Evolutionary conservation across 2,888 invertebrate genomes (phyloP).

Genomic region (Dynastes tityus): DNA sequence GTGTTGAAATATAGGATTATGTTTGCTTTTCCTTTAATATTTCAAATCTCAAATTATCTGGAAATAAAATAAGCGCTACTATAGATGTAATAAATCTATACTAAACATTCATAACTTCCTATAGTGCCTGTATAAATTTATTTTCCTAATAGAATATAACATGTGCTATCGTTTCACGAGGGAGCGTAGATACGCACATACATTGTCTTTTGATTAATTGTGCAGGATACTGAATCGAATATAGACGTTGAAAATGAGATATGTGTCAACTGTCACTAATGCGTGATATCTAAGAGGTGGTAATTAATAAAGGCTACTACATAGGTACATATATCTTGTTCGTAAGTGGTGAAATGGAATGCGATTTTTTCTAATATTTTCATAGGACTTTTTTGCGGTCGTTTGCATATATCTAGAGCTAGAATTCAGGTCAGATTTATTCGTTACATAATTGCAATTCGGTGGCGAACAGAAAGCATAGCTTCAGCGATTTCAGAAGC

Average conservation of each 20-base stretch:
- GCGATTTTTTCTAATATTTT: no score
- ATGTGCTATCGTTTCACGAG: no score
- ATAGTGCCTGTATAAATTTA: no score
- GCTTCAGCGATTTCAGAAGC: no score
- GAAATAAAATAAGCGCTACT: no score
- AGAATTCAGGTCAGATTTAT: not conserved
- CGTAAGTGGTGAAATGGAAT: no score
- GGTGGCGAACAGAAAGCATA: not conserved
- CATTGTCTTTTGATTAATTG: not conserved
- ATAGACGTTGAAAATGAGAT: not conserved
- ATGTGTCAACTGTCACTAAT: not conserved
- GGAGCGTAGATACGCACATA: not conserved
- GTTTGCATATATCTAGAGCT: not conserved
- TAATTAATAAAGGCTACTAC: conserved; percentile 3
- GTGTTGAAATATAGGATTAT: no score
- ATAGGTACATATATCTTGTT: not conserved
- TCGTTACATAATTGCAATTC: not conserved
- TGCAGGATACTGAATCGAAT: not conserved
- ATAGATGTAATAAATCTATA: no score
- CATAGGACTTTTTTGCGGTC: not conserved
- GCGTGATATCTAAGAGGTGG: not conserved
- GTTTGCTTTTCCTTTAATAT: no score
- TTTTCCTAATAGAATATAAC: no score
- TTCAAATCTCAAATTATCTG: no score
- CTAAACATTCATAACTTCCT: no score